A percentile compares a stretch with the other conserved stretches of the same genome.
phyloP scores from a whole-genome alignment of 2,797 vertebrate genomes.

The Meriones psammophilus region DNA sequence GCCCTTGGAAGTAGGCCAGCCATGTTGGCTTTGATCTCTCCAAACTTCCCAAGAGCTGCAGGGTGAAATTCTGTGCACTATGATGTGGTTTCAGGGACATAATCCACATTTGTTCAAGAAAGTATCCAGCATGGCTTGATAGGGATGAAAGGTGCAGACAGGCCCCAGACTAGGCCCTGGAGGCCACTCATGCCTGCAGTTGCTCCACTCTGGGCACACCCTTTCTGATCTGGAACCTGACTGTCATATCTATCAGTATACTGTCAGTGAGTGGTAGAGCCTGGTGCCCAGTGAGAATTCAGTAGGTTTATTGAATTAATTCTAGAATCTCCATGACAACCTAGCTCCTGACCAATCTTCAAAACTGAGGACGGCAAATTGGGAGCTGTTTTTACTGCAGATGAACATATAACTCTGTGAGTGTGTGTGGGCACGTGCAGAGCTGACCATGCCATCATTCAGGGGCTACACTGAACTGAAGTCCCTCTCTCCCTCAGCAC shows the following conservation, averaged over 20 bases:
- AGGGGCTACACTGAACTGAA: background rate
- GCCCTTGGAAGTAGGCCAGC: constrained; percentile 40
- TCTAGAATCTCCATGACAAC: background rate
- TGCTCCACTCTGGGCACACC: background rate
- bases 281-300: background rate
- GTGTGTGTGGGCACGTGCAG: background rate
- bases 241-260: background rate
- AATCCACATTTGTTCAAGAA: background rate
- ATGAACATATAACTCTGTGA: background rate
- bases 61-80: constrained; percentile 37
- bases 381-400: background rate
- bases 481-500: background rate
- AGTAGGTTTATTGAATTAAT: background rate
- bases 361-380: background rate
- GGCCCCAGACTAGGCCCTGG: background rate
- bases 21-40: constrained; percentile 34
- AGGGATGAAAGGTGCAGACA: background rate
- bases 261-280: background rate
- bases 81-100: background rate
- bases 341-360: background rate
- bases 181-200: background rate
- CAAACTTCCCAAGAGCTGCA: constrained; percentile 35
- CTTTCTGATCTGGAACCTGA: background rate
- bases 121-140: background rate
- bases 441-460: background rate